phyloP scores from a whole-genome alignment of 2,888 invertebrate species.

The Drosophila siamana region DNA sequence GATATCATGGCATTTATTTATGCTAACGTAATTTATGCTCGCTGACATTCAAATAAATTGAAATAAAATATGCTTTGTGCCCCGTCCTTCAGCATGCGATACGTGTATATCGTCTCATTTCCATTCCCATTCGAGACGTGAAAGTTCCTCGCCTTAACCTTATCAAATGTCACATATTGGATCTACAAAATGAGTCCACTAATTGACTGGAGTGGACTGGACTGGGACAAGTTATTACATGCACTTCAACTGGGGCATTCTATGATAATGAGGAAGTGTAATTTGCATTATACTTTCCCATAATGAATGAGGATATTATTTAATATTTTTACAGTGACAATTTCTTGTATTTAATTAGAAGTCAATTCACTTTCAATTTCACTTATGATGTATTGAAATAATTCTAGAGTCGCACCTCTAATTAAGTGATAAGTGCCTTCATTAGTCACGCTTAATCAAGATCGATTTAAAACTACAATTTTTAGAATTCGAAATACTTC shows the following conservation, averaged over 20 bases:
- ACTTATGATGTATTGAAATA: neutral
- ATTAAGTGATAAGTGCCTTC: slow-evolving; percentile 13
- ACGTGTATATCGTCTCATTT: slow-evolving; percentile 14
- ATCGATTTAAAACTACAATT: slow-evolving; percentile 29
- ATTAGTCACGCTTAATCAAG: slow-evolving; percentile 18
- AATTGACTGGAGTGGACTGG: slow-evolving; percentile 47
- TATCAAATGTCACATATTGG: slow-evolving; percentile 49
- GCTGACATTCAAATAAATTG: slow-evolving; percentile 73
- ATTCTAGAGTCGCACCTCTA: neutral
- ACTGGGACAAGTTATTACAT: slow-evolving; percentile 35
- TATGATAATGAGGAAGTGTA: neutral
- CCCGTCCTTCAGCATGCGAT: slow-evolving; percentile 10
- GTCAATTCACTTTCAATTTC: neutral
- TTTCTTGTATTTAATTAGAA: neutral
- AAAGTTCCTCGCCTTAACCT: slow-evolving; percentile 54
- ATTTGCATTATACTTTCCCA: neutral
- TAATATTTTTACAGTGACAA: neutral
- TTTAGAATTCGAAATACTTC: slow-evolving; percentile 19
- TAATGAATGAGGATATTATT: too few species aligned
- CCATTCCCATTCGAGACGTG: slow-evolving; percentile 42
- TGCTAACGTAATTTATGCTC: slow-evolving; percentile 73
- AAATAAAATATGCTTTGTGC: slow-evolving; percentile 62
- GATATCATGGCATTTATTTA: slow-evolving; percentile 70
- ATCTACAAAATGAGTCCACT: slow-evolving; percentile 26
- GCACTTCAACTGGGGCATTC: neutral